Base-by-base conservation (phyloP, 2,113 vertebrate species). In the Plotosus lineatus region DNA sequence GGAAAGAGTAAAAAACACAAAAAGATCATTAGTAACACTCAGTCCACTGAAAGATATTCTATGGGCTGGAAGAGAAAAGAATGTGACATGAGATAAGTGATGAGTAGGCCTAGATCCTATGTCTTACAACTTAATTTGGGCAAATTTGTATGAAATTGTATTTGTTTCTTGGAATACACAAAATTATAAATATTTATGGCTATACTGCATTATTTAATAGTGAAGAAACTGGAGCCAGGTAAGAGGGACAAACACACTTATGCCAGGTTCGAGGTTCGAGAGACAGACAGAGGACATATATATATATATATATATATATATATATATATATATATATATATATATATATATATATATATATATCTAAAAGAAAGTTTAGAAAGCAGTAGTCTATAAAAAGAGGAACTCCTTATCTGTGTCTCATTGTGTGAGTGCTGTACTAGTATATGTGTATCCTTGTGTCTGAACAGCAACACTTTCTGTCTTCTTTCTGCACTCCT, bases 381-480 rank as follows among this genome's bases (percentile, higher is more conserved):
- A 38, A 53, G 0, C 15, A 21, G 51, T 19, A 5, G 63, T 55
- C 56, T n/a, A 71, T 44, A n/a, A 80, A 36, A 56, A 65, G 8
- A 66, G 23, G 15, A 15, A 46, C n/a, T 78, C 55, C 75, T 51
- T 9, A 23, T 61, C 12, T 61, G 5, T 21, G 40, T 23, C 1
- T 23, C 9, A 1, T 33, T 8, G 36, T 61, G 2, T 61, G 15
- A 71, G 12, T 14, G 58, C 19, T 55, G 44, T 38, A 4, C 10
- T 21, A 56, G 12, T 48, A 14, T 48, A 3, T 77, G 21, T 19
- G 8, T 33, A 17, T 28, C 6, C n/a, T 3, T 31, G 53, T 72
- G 51, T 10, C 12, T 78, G 60, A 56, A 56, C 51, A 46, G 17
- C 44, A 77, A 74, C 68, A 61, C 42, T 75, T 17, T 77, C 19